phyloP scores from a whole-genome alignment of 2,113 vertebrate species.

The Peromyscus polionotus region DNA sequence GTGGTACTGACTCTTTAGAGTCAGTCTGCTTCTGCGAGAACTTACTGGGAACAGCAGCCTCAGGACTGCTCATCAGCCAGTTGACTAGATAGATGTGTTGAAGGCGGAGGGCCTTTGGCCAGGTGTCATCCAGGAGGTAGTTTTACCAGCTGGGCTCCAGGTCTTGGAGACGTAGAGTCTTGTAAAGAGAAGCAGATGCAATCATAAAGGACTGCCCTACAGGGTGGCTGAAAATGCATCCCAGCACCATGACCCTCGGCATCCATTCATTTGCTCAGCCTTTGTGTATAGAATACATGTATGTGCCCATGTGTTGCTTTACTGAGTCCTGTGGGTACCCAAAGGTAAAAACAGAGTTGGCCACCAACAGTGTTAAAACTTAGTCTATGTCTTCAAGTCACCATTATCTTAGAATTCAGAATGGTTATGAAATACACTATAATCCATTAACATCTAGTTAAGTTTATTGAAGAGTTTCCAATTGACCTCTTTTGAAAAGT shows the following conservation, averaged over 20 bases:
- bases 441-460: constrained; percentile 20
- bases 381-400: background rate
- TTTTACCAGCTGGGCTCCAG: background rate
- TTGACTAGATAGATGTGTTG: background rate
- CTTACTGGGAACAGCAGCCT: background rate
- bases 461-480: background rate
- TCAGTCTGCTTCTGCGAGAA: constrained; percentile 2
- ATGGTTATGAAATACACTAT: background rate
- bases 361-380: background rate
- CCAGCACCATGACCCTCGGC: accelerated
- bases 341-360: background rate
- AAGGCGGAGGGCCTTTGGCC: background rate
- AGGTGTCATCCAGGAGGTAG: background rate
- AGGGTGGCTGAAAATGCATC: background rate
- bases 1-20: background rate
- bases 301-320: background rate
- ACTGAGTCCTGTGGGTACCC: background rate
- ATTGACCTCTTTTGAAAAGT: background rate
- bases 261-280: background rate
- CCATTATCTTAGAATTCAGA: constrained; percentile 36
- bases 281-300: background rate
- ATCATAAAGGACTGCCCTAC: background rate
- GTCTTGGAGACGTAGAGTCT: background rate
- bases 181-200: background rate
- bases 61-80: background rate